Base-by-base conservation (phyloP, 2,888 invertebrate species). In the Anoplius nigerrimus region DNA sequence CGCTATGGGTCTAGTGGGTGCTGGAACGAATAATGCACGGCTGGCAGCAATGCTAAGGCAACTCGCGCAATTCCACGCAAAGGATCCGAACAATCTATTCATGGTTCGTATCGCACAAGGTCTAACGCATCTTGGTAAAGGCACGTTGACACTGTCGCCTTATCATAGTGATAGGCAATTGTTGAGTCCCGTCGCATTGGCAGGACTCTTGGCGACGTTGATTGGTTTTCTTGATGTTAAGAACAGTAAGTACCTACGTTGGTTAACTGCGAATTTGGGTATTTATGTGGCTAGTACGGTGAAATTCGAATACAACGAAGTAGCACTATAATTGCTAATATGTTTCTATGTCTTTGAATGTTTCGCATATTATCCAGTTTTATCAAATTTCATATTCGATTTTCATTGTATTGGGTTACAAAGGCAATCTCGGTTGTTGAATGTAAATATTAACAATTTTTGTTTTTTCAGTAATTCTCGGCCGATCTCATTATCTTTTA, bases 101-200 rank as follows among this genome's bases (percentile, higher is more conserved):
- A 98, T 98, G 97, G 98, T 98, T 66, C 94, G 98, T 52, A 94
- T 99, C 78, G 98, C 98, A 63, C 98, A 99, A 90, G 97, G 98
- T 59, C 91, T 99, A 80, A 96, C 97, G 62, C 99, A 99, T 92
- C 93, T 99, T 81, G 99, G 99, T 76, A 99, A 99, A 91, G 99
- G 99, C 80, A 99, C 99, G 0, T 92, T 99, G 69, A 98, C 99
- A 2, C 91, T 99, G 72, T 95, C 96, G 80, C 99, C 99, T 2
- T 98, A 97, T 90, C 99, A 99, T 90, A 97, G 97, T 80, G 99
- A 99, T 89, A 92, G 98, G 65, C 97, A 98, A 85, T 92, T 99
- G 59, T 91, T 99, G 91, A 97, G 95, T 89, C 98, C 98, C 54
- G 98, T 98, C 66, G 98, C 99, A 73, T 94, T 99, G 24, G 99